Conservation (phyloP, 2,113 vertebrate genomes). For the Chelonoidis abingdonii region DNA sequence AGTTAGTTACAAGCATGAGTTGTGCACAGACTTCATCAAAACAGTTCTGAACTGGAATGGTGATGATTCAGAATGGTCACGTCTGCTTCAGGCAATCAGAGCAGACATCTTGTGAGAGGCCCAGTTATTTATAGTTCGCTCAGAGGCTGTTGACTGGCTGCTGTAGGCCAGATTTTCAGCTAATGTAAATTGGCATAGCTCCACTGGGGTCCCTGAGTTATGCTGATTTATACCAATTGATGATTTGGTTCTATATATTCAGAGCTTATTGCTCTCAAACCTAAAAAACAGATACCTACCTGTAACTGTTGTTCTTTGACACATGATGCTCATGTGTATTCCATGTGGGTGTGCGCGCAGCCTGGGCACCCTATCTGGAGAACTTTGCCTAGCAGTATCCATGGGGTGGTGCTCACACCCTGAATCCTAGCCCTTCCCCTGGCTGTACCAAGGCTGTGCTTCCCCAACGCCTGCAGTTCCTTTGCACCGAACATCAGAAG, state of each 20-base stretch:
- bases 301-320: not conserved
- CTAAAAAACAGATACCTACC: not conserved
- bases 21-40: not conserved
- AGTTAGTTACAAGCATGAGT: not conserved
- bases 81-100: not conserved
- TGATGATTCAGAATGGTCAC: not conserved
- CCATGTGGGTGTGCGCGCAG: too few relatives aligned
- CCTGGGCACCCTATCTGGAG: not conserved
- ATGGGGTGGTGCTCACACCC: not conserved
- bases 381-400: not conserved
- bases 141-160: not conserved
- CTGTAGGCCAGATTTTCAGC: not conserved
- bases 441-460: too few relatives aligned
- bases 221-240: not conserved
- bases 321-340: not conserved
- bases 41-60: not conserved
- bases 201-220: rapidly evolving
- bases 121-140: not conserved
- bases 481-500: not conserved
- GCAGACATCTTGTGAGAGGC: not conserved
- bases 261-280: not conserved
- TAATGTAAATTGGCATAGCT: not conserved
- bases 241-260: not conserved
- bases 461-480: not conserved
- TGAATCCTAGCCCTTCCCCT: not conserved